These are phyloP conservation scores for Damaliscus lunatus DNA, from an alignment of 2,113 vertebrate species.

Conservation along the genomic window DNA sequence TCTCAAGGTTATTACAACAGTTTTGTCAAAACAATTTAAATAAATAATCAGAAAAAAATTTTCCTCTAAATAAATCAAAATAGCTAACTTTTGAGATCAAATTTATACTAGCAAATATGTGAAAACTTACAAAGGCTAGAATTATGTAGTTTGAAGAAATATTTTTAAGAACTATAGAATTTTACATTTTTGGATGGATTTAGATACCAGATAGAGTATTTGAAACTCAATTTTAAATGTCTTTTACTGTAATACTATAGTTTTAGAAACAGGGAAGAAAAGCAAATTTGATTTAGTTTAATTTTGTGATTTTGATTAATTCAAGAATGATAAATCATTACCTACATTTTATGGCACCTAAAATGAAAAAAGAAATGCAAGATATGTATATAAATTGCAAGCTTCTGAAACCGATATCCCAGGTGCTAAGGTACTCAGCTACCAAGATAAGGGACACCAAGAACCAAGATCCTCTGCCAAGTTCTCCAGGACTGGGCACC, in stretches of 20 bases:
- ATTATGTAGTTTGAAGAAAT: neutral
- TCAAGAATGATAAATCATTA: neutral
- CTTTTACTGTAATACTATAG: neutral
- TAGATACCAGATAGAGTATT: neutral
- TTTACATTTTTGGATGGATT: neutral
- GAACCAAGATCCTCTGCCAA: neutral
- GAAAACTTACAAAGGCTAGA: neutral
- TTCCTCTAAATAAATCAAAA: neutral
- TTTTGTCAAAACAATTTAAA: constrained; percentile 11
- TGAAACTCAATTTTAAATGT: neutral
- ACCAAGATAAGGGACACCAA: neutral
- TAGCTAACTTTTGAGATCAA: neutral
- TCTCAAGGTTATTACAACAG: constrained; percentile 2
- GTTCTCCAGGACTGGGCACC: neutral
- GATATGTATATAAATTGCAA: neutral
- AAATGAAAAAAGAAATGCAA: neutral
- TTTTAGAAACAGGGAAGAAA: neutral
- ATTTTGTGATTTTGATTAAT: neutral
- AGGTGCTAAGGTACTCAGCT: neutral
- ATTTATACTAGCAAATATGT: neutral
- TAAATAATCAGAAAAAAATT: neutral
- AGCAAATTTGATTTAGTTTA: neutral
- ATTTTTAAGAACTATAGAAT: neutral
- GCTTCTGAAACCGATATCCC: neutral
- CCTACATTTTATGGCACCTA: neutral